Percentiles rank a stretch among this genome's conserved stretches.
Conservation (phyloP, 2,113 vertebrate species). For the Upupa epops region DNA sequence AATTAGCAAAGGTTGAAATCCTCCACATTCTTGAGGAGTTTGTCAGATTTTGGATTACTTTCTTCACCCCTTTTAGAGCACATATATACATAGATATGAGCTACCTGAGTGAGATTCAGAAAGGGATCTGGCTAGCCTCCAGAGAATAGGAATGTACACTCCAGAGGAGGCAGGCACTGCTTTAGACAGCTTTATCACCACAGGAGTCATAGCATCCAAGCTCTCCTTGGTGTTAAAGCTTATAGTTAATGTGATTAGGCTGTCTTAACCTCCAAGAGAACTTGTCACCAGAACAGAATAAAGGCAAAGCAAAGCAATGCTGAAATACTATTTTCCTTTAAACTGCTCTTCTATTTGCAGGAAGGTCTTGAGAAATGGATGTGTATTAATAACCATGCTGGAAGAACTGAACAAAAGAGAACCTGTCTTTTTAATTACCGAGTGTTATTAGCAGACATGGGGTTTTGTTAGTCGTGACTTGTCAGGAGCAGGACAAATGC, state of each 20-base stretch:
- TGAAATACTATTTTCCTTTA: background rate
- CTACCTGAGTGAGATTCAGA: background rate
- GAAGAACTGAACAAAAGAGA: background rate
- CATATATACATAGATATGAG: background rate
- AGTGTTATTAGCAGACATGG: background rate
- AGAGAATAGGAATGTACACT: background rate
- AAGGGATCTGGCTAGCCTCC: background rate
- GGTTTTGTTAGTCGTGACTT: background rate
- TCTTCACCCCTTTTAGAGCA: background rate
- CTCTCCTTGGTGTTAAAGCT: background rate
- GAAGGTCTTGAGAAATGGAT: constrained; percentile 9
- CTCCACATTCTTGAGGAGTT: background rate
- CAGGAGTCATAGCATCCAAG: background rate
- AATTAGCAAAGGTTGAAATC: background rate
- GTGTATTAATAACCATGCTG: background rate
- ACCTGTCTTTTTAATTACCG: background rate
- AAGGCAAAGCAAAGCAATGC: background rate
- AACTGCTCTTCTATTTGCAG: background rate
- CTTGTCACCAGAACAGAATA: constrained; percentile 2
- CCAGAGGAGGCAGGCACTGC: background rate
- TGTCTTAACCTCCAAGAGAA: constrained; percentile 3
- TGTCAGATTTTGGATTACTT: background rate
- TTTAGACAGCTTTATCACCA: background rate
- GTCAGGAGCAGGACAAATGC: background rate
- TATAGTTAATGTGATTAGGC: background rate